phyloP scores from a whole-genome alignment of 1,140 invertebrate genomes.

The Temnothorax curvispinosus region DNA sequence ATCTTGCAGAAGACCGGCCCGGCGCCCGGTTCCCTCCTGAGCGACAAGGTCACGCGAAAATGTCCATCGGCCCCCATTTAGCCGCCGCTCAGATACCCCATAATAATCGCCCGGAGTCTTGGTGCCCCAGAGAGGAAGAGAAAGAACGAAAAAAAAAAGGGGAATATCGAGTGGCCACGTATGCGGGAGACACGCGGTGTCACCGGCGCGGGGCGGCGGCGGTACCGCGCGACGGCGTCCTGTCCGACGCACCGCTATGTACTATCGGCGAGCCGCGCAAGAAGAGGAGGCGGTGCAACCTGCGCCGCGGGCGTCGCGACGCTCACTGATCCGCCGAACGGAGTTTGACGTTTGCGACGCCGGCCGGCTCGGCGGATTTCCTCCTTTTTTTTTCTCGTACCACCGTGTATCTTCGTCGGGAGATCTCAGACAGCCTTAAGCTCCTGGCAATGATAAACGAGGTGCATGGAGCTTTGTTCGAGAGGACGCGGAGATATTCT shows the following conservation, averaged over 20 bases:
- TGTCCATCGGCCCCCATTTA: conserved; percentile 83
- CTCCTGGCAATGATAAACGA: background rate
- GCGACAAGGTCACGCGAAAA: conserved; percentile 85
- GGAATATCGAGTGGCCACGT: background rate
- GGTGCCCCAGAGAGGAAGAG: background rate
- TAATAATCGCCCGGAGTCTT: conserved; percentile 57
- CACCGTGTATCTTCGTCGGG: background rate
- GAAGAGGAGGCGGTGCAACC: conserved; percentile 53
- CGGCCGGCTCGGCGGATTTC: conserved; percentile 1
- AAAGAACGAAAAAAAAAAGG: background rate
- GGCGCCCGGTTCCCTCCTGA: conserved; percentile 84
- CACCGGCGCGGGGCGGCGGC: background rate
- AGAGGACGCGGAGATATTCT: background rate
- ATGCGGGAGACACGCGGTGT: background rate
- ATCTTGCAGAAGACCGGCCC: conserved; percentile 86
- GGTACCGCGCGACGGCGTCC: background rate
- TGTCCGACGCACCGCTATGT: background rate
- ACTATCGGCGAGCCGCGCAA: background rate
- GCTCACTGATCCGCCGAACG: conserved; percentile 74
- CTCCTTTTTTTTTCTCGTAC: conserved; percentile 12
- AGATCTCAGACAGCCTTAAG: background rate
- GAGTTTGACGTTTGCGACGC: conserved; percentile 40
- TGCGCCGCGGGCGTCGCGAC: conserved; percentile 75
- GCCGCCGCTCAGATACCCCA: conserved; percentile 65
- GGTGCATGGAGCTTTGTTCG: background rate